These are phyloP conservation scores for Eurystomus glaucurus DNA, from an alignment of 2,797 vertebrate species.

Conservation along the genomic window DNA sequence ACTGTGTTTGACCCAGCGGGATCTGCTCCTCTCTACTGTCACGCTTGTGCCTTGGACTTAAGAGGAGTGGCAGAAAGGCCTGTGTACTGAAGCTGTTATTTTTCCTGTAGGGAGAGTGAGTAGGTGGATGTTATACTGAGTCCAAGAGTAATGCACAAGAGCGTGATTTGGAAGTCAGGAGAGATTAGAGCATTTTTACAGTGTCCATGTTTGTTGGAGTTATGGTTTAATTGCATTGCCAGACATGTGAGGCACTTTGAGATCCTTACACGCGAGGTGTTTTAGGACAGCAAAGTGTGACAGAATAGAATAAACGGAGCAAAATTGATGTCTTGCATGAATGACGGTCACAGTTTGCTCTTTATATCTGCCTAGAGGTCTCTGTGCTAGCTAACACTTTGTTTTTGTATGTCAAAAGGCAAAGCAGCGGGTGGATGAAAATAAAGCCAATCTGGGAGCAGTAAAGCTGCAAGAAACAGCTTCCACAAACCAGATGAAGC, in stretches of 20 bases:
- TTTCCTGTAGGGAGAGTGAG: neutral
- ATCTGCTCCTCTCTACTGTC: neutral
- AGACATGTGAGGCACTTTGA: neutral
- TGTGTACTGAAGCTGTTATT: neutral
- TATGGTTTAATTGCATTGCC: neutral
- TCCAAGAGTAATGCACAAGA: neutral
- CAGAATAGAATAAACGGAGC: neutral
- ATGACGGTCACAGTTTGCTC: neutral
- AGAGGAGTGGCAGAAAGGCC: neutral
- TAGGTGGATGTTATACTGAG: neutral
- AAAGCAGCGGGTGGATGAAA: slow-evolving; percentile 91
- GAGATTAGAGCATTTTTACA: neutral
- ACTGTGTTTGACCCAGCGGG: neutral
- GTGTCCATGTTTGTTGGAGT: neutral
- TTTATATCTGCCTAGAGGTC: neutral
- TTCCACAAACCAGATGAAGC: slow-evolving; percentile 87
- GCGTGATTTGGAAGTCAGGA: neutral
- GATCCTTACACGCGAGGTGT: neutral
- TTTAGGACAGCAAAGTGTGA: neutral
- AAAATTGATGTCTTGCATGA: neutral
- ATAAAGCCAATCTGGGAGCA: slow-evolving; percentile 84
- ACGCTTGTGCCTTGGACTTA: neutral
- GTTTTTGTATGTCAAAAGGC: slow-evolving; percentile 80
- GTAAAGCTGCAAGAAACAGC: slow-evolving; percentile 91
- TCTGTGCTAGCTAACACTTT: slow-evolving; percentile 33